Percentiles rank a stretch among this genome's conserved stretches.
Conservation (phyloP, 2,888 invertebrate species). For the Apodemia duryi region DNA sequence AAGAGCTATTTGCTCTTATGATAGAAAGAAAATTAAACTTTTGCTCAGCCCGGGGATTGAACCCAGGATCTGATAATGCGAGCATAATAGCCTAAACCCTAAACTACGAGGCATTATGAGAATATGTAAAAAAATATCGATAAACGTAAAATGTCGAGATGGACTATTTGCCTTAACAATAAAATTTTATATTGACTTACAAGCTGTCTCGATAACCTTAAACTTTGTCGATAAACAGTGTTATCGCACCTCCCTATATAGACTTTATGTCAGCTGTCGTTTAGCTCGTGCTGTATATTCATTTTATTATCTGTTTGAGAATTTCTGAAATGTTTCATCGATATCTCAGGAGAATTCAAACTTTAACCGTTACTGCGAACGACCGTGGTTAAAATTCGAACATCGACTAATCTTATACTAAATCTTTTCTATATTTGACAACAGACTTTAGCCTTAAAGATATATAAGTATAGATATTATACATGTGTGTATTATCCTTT, state of each 20-base stretch:
- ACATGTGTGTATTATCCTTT: too few relatives aligned
- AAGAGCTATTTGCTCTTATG: too few relatives aligned
- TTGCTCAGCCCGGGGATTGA: too few relatives aligned
- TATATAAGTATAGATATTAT: too few relatives aligned
- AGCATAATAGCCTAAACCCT: too few relatives aligned
- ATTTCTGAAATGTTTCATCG: background rate
- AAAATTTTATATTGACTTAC: constrained; percentile 10
- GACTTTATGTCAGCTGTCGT: constrained; percentile 18
- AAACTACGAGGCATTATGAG: background rate
- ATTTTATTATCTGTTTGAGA: constrained; percentile 4
- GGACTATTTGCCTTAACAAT: background rate
- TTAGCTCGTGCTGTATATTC: background rate
- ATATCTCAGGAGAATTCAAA: background rate
- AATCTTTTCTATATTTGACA: too few relatives aligned
- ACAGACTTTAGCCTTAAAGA: too few relatives aligned
- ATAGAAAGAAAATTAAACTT: too few relatives aligned
- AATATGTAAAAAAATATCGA: background rate
- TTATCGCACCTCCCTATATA: constrained; percentile 28
- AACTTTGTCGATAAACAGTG: constrained; percentile 28
- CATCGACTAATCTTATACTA: too few relatives aligned
- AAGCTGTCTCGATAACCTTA: constrained; percentile 29
- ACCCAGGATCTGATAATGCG: too few relatives aligned
- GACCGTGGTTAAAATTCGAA: too few relatives aligned
- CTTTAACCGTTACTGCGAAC: too few relatives aligned
- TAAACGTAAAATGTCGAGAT: background rate